phyloP scores from a whole-genome alignment of 2,888 invertebrate genomes.

The Chirona hameri region DNA sequence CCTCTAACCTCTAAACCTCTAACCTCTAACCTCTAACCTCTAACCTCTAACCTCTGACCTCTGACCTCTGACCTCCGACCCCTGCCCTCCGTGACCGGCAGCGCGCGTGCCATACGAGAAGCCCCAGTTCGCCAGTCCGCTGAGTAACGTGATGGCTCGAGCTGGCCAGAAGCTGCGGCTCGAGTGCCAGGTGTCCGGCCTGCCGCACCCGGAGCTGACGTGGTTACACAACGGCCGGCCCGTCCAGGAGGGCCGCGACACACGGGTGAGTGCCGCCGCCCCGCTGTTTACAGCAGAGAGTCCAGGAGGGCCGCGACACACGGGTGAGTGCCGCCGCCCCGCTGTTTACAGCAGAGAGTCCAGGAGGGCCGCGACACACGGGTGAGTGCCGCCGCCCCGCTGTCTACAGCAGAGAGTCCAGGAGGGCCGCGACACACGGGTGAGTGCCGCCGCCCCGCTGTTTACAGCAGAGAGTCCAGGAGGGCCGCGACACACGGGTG shows the following conservation, averaged over 20 bases:
- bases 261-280: constrained; percentile 52
- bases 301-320: constrained; percentile 57
- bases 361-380: background rate
- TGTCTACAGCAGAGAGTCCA: no score
- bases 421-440: constrained; percentile 60
- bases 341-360: no score
- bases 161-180: constrained; percentile 68
- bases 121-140: constrained; percentile 59
- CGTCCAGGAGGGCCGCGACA: constrained; percentile 58
- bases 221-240: constrained; percentile 67
- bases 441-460: no score
- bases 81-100: constrained; percentile 42
- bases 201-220: constrained; percentile 59
- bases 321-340: constrained; percentile 55
- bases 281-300: no score
- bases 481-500: background rate
- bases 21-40: no score
- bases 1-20: no score
- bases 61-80: no score
- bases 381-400: background rate
- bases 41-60: no score
- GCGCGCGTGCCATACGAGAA: constrained; percentile 61
- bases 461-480: no score
- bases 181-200: constrained; percentile 64
- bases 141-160: constrained; percentile 67